Evolutionary conservation across 2,113 vertebrate genomes (phyloP).

Genomic region (Pleuronectes platessa): DNA sequence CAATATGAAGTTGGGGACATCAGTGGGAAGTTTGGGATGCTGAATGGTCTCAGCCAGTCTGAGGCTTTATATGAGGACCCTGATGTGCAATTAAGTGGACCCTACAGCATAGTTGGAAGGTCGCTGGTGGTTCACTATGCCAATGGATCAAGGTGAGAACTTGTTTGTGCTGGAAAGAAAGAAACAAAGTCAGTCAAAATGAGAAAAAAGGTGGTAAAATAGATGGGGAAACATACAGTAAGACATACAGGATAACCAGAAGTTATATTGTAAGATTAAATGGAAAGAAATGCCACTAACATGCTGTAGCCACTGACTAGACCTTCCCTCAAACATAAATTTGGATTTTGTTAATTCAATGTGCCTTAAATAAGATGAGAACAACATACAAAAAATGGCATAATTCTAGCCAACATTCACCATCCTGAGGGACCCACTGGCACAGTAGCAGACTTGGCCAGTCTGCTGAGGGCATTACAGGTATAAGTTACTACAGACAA

Average conservation of each 20-base stretch:
- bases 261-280: background rate
- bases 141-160: constrained; percentile 81
- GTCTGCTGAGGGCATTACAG: background rate
- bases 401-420: background rate
- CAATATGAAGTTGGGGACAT: constrained; percentile 86
- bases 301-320: background rate
- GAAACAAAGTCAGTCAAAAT: background rate
- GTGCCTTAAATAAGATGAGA: background rate
- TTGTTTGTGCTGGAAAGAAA: background rate
- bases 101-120: constrained; percentile 78
- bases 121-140: constrained; percentile 83
- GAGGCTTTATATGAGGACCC: constrained; percentile 64
- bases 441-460: background rate
- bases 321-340: background rate
- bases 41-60: constrained; percentile 54
- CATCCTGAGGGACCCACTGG: background rate
- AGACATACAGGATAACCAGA: background rate
- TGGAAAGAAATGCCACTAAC: background rate
- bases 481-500: constrained; percentile 17
- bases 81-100: constrained; percentile 80
- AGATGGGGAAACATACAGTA: background rate
- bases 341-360: background rate
- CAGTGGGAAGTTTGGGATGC: constrained; percentile 82
- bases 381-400: background rate
- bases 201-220: background rate